Evolutionary conservation across 2,797 vertebrate species (phyloP).

Genomic region (Pseudochirops cupreus): DNA sequence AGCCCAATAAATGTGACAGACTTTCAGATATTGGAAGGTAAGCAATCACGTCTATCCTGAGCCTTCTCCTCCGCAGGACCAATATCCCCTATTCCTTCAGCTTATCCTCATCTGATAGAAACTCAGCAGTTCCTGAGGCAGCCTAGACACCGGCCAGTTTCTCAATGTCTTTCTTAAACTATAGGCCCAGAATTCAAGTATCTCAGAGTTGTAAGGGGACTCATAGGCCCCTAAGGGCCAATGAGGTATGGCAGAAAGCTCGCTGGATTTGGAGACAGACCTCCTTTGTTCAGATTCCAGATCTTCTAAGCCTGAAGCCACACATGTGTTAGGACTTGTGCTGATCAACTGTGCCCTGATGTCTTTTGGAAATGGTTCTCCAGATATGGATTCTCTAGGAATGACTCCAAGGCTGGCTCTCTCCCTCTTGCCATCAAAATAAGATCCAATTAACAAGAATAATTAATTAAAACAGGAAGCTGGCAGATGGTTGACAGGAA

Average conservation of each 20-base stretch:
- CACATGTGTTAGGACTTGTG: neutral
- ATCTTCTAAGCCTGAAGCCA: neutral
- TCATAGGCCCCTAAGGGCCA: neutral
- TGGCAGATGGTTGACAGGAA: neutral
- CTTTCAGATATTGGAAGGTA: neutral
- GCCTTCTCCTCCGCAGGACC: neutral
- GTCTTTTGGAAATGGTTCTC: neutral
- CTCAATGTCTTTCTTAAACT: neutral
- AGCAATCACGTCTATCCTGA: neutral
- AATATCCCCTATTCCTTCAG: neutral
- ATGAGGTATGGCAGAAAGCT: neutral
- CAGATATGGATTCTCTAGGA: neutral
- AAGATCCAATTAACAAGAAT: neutral
- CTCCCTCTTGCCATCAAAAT: neutral
- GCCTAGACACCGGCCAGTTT: neutral
- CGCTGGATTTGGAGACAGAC: neutral
- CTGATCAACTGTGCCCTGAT: neutral
- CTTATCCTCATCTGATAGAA: neutral
- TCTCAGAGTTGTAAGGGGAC: neutral
- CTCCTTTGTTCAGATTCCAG: neutral
- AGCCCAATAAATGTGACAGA: neutral
- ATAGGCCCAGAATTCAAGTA: neutral
- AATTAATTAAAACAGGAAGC: neutral
- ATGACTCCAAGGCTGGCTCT: neutral
- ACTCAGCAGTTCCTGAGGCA: neutral